A percentile compares a stretch with the other conserved stretches of the same genome.
Conservation (phyloP, 2,888 invertebrate genomes). For the Matsumyia berberina region DNA sequence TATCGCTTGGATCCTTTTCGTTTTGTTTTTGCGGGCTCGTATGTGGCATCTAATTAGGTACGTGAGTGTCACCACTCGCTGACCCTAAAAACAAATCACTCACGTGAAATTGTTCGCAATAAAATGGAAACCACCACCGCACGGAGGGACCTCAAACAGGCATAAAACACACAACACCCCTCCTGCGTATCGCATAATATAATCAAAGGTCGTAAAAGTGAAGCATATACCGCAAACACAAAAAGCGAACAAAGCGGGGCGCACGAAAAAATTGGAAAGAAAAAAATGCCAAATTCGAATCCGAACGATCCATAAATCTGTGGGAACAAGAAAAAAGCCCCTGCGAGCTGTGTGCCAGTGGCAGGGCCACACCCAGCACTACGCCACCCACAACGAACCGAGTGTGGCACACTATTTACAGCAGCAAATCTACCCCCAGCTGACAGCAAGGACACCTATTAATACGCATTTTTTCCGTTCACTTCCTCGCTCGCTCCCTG, state of each 20-base stretch:
- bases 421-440: conserved; percentile 16
- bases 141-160: background rate
- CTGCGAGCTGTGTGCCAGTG: background rate
- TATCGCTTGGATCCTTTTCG: background rate
- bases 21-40: background rate
- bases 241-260: conserved; percentile 53
- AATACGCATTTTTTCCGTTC: conserved; percentile 7
- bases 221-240: conserved; percentile 64
- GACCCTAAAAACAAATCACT: conserved; percentile 70
- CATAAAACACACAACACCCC: conserved; percentile 15
- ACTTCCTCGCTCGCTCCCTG: background rate
- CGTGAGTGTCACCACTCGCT: conserved; percentile 53
- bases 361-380: conserved; percentile 4
- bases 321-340: conserved; percentile 40
- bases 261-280: background rate
- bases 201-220: conserved; percentile 71
- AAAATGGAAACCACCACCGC: conserved; percentile 49
- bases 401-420: conserved; percentile 35
- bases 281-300: conserved; percentile 42
- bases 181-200: conserved; percentile 47
- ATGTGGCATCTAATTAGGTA: conserved; percentile 53
- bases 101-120: conserved; percentile 66
- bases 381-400: background rate
- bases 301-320: conserved; percentile 67
- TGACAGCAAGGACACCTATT: conserved; percentile 16